phyloP scores from a whole-genome alignment of 2,888 invertebrate genomes.

The Clostera curtula region DNA sequence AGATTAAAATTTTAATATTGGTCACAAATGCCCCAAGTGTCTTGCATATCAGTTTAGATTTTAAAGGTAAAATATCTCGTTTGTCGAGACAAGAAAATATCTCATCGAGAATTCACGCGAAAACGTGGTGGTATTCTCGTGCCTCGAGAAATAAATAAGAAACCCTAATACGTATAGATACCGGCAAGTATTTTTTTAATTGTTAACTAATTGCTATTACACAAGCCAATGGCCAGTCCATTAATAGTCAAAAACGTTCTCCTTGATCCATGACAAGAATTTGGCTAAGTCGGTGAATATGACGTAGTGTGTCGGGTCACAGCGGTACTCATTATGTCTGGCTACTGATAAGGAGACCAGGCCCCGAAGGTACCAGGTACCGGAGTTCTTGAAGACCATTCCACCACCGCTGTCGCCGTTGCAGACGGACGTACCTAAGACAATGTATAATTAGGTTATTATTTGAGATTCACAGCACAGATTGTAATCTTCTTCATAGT shows the following conservation, averaged over 20 bases:
- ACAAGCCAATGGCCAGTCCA: background rate
- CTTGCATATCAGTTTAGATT: no score
- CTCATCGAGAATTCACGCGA: no score
- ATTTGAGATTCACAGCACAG: background rate
- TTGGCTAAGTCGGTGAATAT: conserved; percentile 77
- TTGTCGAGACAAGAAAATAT: no score
- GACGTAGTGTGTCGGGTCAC: conserved; percentile 75
- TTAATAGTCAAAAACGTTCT: conserved; percentile 29
- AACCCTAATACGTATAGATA: background rate
- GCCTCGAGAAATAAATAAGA: no score
- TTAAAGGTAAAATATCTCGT: no score
- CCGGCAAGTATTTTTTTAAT: background rate
- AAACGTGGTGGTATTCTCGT: no score
- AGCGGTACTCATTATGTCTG: conserved; percentile 67
- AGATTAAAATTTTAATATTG: no score
- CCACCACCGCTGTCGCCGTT: conserved; percentile 73
- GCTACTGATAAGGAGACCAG: conserved; percentile 75
- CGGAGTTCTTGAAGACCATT: conserved; percentile 60
- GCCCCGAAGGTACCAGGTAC: conserved; percentile 61
- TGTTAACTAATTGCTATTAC: no score
- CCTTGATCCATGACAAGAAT: conserved; percentile 70
- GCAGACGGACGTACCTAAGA: conserved; percentile 72
- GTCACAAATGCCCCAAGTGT: no score
- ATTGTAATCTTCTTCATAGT: background rate
- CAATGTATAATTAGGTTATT: background rate